phyloP scores from a whole-genome alignment of 2,797 vertebrate genomes.

The Lacerta bilineata region DNA sequence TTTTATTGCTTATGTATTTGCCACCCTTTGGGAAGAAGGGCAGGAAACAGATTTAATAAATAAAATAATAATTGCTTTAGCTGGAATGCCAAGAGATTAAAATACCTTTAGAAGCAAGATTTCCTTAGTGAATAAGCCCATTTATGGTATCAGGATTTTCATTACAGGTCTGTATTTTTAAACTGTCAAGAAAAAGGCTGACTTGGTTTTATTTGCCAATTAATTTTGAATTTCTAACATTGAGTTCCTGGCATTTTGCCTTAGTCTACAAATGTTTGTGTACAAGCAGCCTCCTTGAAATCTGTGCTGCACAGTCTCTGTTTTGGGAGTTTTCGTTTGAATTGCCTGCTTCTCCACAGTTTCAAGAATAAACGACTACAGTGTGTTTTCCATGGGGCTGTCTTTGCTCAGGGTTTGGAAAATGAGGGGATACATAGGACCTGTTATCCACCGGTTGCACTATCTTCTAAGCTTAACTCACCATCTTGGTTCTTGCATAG shows the following conservation, averaged over 20 bases:
- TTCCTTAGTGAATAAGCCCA: neutral
- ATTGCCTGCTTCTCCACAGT: neutral
- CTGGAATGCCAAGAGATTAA: neutral
- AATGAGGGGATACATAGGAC: neutral
- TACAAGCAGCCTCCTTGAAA: neutral
- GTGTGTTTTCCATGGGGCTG: neutral
- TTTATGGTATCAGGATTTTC: constrained; percentile 8
- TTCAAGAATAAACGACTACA: neutral
- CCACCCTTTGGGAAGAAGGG: no score
- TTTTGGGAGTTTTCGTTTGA: neutral
- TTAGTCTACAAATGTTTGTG: neutral
- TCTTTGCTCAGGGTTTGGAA: neutral
- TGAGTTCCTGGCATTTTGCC: neutral
- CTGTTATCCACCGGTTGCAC: neutral
- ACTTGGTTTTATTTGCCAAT: neutral
- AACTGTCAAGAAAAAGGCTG: constrained; percentile 2
- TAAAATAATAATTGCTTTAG: neutral
- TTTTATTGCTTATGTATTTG: no score
- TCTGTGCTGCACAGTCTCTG: neutral
- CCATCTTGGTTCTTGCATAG: neutral
- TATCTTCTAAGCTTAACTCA: neutral
- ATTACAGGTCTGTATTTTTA: neutral
- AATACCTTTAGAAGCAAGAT: neutral
- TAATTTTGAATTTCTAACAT: constrained; percentile 1
- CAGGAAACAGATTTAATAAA: no score